These are phyloP conservation scores for Lycophotia porphyrea DNA, from an alignment of 2,888 invertebrate species.

Conservation along the genomic window DNA sequence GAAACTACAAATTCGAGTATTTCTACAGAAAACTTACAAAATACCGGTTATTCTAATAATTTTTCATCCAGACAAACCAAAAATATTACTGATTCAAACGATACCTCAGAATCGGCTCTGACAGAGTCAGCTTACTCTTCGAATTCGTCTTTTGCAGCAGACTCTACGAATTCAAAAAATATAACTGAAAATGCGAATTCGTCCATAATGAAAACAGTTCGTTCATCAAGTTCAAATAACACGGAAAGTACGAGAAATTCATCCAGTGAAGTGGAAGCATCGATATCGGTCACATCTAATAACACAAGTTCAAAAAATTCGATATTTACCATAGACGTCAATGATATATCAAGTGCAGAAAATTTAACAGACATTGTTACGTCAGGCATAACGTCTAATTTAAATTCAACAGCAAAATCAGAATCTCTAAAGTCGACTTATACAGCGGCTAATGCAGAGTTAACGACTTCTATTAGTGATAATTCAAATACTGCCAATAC, in stretches of 20 bases:
- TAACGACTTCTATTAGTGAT: slow-evolving; percentile 21
- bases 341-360: slow-evolving; percentile 16
- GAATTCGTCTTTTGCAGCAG: slow-evolving; percentile 18
- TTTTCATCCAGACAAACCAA: background rate
- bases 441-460: slow-evolving; percentile 1
- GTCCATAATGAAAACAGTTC: slow-evolving; percentile 17
- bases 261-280: slow-evolving; percentile 7
- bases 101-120: slow-evolving; percentile 9
- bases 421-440: slow-evolving; percentile 24
- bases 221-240: slow-evolving; percentile 29
- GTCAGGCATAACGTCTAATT: slow-evolving; percentile 22
- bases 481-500: slow-evolving; percentile 41
- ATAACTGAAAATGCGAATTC: slow-evolving; percentile 1
- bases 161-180: slow-evolving; percentile 16
- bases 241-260: slow-evolving; percentile 21
- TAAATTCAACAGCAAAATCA: slow-evolving; percentile 50
- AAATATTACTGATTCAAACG: slow-evolving; percentile 26
- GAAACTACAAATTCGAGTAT: slow-evolving; percentile 28
- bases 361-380: slow-evolving; percentile 40
- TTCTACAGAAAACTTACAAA: slow-evolving; percentile 9
- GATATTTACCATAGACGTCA: background rate
- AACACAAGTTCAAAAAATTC: slow-evolving; percentile 23
- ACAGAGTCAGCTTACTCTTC: slow-evolving; percentile 22
- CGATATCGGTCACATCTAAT: slow-evolving; percentile 22
- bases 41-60: slow-evolving; percentile 7